A percentile compares a stretch with the other conserved stretches of the same genome.
phyloP scores from a whole-genome alignment of 2,797 vertebrate genomes.

The Melanogrammus aeglefinus region DNA sequence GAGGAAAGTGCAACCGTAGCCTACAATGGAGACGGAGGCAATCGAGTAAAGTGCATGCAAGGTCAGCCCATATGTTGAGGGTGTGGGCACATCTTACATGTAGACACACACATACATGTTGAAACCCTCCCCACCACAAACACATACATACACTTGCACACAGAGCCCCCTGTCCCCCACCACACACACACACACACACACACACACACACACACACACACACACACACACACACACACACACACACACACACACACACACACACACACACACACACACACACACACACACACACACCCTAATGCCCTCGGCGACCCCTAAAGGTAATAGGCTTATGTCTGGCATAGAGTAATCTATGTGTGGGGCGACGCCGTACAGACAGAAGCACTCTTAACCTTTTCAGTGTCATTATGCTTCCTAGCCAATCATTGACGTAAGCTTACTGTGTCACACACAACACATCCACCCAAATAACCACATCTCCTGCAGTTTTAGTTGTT shows the following conservation, averaged over 20 bases:
- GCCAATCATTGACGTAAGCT: conserved; percentile 27
- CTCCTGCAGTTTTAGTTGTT: conserved; percentile 1
- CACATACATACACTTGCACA: conserved; percentile 16
- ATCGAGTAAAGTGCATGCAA: conserved; percentile 1
- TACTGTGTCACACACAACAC: conserved; percentile 16
- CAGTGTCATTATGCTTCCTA: conserved; percentile 49
- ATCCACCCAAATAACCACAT: conserved; percentile 18
- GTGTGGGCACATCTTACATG: conserved; percentile 59
- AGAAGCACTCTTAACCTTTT: conserved; percentile 56
- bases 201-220: background rate
- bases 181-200: conserved; percentile 14
- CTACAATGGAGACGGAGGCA: background rate
- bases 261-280: conserved; percentile 28
- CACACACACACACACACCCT: conserved; percentile 5
- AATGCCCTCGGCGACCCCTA: conserved; percentile 14
- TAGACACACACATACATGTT: conserved; percentile 8
- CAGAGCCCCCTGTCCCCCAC: background rate
- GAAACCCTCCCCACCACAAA: background rate
- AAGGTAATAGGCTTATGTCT: conserved; percentile 68
- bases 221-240: conserved; percentile 12
- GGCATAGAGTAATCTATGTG: conserved; percentile 58
- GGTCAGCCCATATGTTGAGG: background rate
- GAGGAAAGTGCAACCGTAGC: background rate
- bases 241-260: conserved; percentile 15
- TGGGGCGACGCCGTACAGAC: conserved; percentile 38